These are phyloP conservation scores for Microctonus brassicae DNA, from an alignment of 2,888 invertebrate genomes.

Conservation along the genomic window DNA sequence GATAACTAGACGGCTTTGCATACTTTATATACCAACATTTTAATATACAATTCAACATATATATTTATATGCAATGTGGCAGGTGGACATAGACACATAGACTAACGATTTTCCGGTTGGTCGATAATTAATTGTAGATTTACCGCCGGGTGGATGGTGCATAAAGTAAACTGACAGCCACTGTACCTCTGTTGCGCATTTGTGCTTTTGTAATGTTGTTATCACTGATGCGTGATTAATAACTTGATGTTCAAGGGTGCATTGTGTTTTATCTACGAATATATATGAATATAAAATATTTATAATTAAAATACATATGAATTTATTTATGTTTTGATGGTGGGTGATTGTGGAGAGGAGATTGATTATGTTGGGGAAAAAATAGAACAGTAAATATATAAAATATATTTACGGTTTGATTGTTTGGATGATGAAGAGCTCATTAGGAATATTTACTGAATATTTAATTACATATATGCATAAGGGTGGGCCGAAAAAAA, in stretches of 20 bases:
- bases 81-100: not conserved
- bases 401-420: too few species aligned
- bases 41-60: too few species aligned
- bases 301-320: too few species aligned
- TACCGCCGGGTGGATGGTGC: not conserved
- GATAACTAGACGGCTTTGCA: slow-evolving; percentile 40
- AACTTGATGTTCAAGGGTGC: not conserved
- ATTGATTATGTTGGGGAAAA: too few species aligned
- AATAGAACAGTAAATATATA: too few species aligned
- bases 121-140: slow-evolving; percentile 3
- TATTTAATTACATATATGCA: too few species aligned
- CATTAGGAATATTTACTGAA: too few species aligned
- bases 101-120: slow-evolving; percentile 6
- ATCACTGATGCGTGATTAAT: not conserved
- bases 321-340: too few species aligned
- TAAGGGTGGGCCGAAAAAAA: too few species aligned
- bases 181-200: not conserved
- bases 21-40: slow-evolving; percentile 37
- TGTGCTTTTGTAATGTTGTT: not conserved
- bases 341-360: too few species aligned
- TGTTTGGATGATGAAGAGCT: too few species aligned
- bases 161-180: slow-evolving; percentile 14
- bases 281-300: not conserved
- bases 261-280: not conserved
- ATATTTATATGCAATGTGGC: not conserved